Conservation (phyloP, 2,113 vertebrate species). For the Sigmodon hispidus region DNA sequence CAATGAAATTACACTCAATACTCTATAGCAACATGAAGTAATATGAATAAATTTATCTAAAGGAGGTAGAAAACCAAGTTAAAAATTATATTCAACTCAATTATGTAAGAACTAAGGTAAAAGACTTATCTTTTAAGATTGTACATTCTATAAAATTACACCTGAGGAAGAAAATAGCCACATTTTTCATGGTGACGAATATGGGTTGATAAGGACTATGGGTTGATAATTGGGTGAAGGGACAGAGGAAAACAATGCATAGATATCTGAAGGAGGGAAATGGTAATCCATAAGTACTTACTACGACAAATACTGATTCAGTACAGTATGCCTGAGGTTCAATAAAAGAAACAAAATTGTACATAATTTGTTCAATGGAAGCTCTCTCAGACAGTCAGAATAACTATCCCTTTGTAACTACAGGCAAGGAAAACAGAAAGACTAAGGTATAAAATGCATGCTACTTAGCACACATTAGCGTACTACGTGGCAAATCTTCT, state of each 20-base stretch:
- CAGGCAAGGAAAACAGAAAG: conserved; percentile 21
- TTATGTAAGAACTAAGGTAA: conserved; percentile 27
- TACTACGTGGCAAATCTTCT: not conserved
- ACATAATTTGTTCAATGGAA: conserved; percentile 43
- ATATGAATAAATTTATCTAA: conserved; percentile 10
- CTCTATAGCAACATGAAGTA: not conserved
- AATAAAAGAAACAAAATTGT: conserved; percentile 44
- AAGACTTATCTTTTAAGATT: not conserved
- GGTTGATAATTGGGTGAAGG: not conserved
- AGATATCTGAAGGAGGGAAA: not conserved
- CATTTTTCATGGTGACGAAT: conserved; percentile 8
- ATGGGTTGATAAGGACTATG: not conserved
- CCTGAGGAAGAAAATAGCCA: conserved; percentile 36
- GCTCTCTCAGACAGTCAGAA: conserved; percentile 52
- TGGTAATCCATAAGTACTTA: not conserved
- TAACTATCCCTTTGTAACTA: conserved; percentile 5
- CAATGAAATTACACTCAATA: conserved; percentile 26
- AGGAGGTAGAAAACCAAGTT: conserved; percentile 13
- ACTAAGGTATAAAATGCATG: conserved; percentile 12
- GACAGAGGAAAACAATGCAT: not conserved
- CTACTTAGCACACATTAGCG: not conserved
- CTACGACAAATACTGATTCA: conserved; percentile 5
- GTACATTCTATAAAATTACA: conserved; percentile 1
- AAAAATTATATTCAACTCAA: conserved; percentile 43
- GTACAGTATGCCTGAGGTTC: not conserved